A percentile compares a stretch with the other conserved stretches of the same genome.
These are phyloP conservation scores for Nylanderia fulva DNA, from an alignment of 1,140 invertebrate genomes.

Conservation along the genomic window DNA sequence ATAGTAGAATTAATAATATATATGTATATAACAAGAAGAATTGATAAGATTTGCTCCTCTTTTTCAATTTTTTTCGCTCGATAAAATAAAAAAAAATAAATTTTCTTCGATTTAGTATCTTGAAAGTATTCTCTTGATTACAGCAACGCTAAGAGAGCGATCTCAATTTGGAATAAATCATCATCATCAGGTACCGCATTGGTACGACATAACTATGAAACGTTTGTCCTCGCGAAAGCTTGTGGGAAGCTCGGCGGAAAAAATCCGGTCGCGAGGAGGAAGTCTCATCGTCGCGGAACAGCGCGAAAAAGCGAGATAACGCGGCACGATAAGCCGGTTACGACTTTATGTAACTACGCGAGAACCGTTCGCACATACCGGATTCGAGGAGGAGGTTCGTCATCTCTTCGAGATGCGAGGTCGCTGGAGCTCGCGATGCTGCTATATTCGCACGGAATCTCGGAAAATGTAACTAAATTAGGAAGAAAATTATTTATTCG, in stretches of 20 bases:
- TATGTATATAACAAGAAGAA: too few relatives aligned
- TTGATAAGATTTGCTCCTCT: too few relatives aligned
- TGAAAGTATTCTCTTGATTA: too few relatives aligned
- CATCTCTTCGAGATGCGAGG: neutral
- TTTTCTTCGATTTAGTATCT: too few relatives aligned
- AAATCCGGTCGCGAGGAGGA: constrained; percentile 54
- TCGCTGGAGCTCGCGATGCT: neutral
- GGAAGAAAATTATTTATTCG: constrained; percentile 41
- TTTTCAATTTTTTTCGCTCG: too few relatives aligned
- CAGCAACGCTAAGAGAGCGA: too few relatives aligned
- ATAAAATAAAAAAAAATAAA: too few relatives aligned
- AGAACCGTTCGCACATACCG: neutral
- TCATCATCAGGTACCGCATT: too few relatives aligned
- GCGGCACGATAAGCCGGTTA: constrained; percentile 58
- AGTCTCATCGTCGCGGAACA: constrained; percentile 65
- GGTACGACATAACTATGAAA: constrained; percentile 37
- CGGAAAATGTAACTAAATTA: neutral
- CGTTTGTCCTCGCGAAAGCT: constrained; percentile 30
- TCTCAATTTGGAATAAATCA: too few relatives aligned
- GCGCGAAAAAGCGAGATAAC: constrained; percentile 58
- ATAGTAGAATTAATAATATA: neutral
- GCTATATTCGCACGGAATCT: neutral
- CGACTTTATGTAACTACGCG: constrained; percentile 61
- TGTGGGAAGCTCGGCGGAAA: constrained; percentile 60
- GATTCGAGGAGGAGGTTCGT: constrained; percentile 38